phyloP scores from a whole-genome alignment of 2,797 vertebrate species.

The Sebastes iracundus region DNA sequence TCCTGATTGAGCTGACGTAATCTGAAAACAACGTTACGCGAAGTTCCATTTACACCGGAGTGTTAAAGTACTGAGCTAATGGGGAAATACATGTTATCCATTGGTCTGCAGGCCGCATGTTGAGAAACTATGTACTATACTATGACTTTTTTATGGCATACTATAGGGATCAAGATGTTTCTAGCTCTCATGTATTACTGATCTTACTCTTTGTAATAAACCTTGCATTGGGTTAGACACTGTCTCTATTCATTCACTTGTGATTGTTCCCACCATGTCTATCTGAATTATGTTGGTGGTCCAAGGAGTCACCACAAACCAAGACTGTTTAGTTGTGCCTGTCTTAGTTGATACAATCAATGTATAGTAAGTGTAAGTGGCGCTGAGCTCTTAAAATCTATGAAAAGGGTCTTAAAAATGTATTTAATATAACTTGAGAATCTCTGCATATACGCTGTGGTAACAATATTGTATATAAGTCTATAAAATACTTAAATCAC shows the following conservation, averaged over 20 bases:
- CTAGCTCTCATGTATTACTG: not conserved
- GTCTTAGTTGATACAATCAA: not conserved
- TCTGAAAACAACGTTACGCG: no score
- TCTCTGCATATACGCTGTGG: not conserved
- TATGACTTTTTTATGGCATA: no score
- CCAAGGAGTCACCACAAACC: no score
- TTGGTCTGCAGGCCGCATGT: rapidly evolving
- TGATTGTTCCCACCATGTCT: not conserved
- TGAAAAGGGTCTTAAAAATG: not conserved
- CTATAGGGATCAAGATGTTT: not conserved
- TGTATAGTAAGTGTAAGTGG: not conserved
- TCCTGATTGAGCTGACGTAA: no score
- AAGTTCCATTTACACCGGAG: no score
- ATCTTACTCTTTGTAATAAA: not conserved
- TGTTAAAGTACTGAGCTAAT: no score
- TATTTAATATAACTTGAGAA: not conserved
- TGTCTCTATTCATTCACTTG: not conserved
- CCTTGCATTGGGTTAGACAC: not conserved
- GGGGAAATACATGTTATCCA: no score
- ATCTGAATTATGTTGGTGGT: not conserved
- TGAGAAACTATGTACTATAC: not conserved
- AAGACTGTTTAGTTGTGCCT: no score
- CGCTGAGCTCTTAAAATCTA: not conserved
- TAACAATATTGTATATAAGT: not conserved
- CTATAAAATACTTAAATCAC: not conserved